Conservation (phyloP, 2,113 vertebrate genomes). For the Phyllopteryx taeniolatus region DNA sequence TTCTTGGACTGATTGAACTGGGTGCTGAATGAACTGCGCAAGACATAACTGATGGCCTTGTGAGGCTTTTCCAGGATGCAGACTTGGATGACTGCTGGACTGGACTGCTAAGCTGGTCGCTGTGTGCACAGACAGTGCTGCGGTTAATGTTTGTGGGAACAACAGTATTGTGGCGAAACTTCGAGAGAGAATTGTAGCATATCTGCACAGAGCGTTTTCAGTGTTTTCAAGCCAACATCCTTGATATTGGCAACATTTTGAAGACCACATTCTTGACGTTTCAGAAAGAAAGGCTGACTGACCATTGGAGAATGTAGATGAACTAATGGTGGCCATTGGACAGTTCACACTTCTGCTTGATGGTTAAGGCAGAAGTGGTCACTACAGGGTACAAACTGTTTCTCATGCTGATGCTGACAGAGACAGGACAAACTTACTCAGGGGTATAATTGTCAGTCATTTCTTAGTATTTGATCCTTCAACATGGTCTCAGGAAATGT, state of each 20-base stretch:
- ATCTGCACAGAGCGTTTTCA: too few relatives aligned
- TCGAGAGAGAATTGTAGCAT: background rate
- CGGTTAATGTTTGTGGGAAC: background rate
- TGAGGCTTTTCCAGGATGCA: background rate
- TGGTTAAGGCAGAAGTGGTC: background rate
- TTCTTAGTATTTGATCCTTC: too few relatives aligned
- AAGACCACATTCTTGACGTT: background rate
- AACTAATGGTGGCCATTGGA: slow-evolving; percentile 3
- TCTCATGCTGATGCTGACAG: slow-evolving; percentile 18
- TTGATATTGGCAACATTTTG: background rate
- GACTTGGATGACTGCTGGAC: background rate
- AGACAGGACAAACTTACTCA: slow-evolving; percentile 8
- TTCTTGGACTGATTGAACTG: background rate
- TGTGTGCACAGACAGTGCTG: background rate
- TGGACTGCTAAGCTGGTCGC: background rate
- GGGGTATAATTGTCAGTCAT: background rate
- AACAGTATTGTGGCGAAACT: background rate
- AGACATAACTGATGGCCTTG: background rate
- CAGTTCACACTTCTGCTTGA: slow-evolving; percentile 14
- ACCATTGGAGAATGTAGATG: slow-evolving; percentile 8
- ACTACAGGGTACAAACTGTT: background rate
- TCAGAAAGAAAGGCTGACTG: background rate
- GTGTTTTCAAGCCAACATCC: background rate
- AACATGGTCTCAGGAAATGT: too few relatives aligned
- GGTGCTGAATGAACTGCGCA: background rate